A percentile compares a stretch with the other conserved stretches of the same genome.
These are phyloP conservation scores for Puntigrus tetrazona DNA, from an alignment of 2,113 vertebrate genomes.

Conservation along the genomic window DNA sequence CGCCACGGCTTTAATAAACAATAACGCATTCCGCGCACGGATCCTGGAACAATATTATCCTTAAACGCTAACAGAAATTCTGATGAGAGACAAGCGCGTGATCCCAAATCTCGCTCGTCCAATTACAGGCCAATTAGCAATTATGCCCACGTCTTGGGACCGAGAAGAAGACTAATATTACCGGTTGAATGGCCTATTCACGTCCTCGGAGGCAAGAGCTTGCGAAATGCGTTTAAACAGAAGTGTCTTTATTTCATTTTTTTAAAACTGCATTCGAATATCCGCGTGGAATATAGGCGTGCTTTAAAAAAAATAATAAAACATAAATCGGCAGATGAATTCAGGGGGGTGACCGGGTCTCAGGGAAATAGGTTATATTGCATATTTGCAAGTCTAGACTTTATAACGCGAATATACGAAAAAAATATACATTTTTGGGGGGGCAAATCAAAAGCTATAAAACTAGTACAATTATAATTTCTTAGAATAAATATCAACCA, in stretches of 20 bases:
- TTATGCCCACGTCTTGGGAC: constrained; percentile 65
- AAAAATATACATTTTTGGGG: background rate
- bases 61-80: constrained; percentile 68
- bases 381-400: background rate
- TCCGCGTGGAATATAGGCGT: background rate
- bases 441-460: background rate
- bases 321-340: background rate
- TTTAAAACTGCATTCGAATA: background rate
- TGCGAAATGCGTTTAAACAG: constrained; percentile 45
- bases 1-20: constrained; percentile 78
- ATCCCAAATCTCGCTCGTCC: constrained; percentile 74
- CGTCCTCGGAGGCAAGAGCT: constrained; percentile 53
- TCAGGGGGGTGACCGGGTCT: background rate
- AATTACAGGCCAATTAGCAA: constrained; percentile 76
- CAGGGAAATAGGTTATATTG: background rate
- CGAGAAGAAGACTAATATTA: constrained; percentile 68
- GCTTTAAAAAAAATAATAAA: background rate
- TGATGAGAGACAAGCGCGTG: constrained; percentile 74
- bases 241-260: constrained; percentile 39
- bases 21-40: constrained; percentile 86
- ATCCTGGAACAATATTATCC: constrained; percentile 84
- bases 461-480: background rate
- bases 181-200: constrained; percentile 64
- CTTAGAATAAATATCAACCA: background rate
- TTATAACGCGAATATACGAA: background rate